A percentile compares a stretch with the other conserved stretches of the same genome.
Conservation (phyloP, 2,113 vertebrate species). For the Lophius piscatorius region DNA sequence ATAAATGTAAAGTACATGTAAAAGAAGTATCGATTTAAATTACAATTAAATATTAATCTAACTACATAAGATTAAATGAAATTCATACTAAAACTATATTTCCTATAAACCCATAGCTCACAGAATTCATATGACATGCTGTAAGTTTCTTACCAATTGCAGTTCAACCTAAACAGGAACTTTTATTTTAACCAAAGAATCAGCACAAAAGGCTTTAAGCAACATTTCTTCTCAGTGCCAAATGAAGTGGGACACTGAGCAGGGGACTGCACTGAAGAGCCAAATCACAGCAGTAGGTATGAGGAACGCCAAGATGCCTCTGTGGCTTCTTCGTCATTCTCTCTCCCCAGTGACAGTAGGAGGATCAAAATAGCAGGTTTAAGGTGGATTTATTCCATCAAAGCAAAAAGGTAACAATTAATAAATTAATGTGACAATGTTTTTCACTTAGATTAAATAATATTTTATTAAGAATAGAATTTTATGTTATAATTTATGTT, state of each 20-base stretch:
- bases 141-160: no score
- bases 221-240: neutral
- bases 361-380: neutral
- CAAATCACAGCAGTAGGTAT: constrained; percentile 38
- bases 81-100: neutral
- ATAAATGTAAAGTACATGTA: neutral
- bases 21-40: neutral
- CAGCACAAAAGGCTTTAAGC: no score
- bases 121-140: neutral
- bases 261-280: constrained; percentile 20
- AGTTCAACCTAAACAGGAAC: no score
- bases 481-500: no score
- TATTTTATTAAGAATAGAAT: no score
- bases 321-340: neutral
- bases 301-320: constrained; percentile 37
- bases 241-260: neutral
- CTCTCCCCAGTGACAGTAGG: neutral
- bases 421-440: no score
- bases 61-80: neutral
- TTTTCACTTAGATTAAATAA: no score
- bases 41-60: neutral
- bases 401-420: no score
- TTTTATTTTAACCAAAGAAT: no score
- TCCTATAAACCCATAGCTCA: neutral
- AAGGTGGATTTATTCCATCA: neutral